Evolutionary conservation across 2,113 vertebrate species (phyloP), one percentile per base, ranked within the genome.

Genomic region (Crypturellus undulatus): DNA sequence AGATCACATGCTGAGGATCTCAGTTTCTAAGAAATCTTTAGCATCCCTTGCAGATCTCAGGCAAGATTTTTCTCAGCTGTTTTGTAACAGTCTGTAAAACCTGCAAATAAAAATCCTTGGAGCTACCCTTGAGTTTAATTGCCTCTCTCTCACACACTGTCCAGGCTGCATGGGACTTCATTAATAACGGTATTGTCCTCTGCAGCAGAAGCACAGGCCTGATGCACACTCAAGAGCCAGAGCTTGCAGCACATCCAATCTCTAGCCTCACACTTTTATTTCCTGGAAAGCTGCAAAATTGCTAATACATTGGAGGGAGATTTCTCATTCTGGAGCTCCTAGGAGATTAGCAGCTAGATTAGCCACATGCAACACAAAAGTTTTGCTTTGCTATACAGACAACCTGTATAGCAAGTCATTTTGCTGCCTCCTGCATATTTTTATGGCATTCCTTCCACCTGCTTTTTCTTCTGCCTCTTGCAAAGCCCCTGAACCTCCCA

Each of bases 151-250:
- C 38, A 2, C 3, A 8, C 4, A 54, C 15, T 38, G 65, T 28
- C 52, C 25, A 10, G 49, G 25, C 24, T 30, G 26, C 45, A 42
- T 0, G 6, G 47, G 19, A 69, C 28, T 68, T 60, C 59, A 56
- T 10, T 52, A 38, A 0, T 18, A 59, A n/a, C 14, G 15, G 32
- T 0, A 10, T 26, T 32, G 25, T 18, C 28, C 12, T 3, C 38
- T 62, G 45, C 73, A 67, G 42, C 43, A 45, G 42, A 20, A 43
- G 13, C 3, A 1, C 11, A 12, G 45, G 30, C 26, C 51, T 68
- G 45, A 68, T 40, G 24, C 13, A 9, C 58, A 36, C 47, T 2
- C 20, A 83, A 19, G 3, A 62, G 26, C 64, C 70, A 58, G 67
- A 59, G 15, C 7, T 43, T 1, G 6, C 70, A 71, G 65, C 15